phyloP scores from a whole-genome alignment of 2,797 vertebrate genomes.

The Crenuchus spilurus region DNA sequence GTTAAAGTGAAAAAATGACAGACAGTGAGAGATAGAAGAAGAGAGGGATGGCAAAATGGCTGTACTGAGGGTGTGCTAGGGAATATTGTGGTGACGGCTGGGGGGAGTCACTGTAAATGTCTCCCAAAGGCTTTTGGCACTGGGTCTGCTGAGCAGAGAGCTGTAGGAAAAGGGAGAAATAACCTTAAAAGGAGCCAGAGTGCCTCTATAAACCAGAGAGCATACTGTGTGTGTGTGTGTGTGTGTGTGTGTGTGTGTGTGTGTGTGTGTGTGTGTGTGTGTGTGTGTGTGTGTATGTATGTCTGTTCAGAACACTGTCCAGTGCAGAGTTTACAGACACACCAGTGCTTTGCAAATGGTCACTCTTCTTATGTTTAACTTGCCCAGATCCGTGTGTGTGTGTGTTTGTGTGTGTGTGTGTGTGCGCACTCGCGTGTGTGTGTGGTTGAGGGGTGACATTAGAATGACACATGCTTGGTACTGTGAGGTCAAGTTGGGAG shows the following conservation, averaged over 20 bases:
- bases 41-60: neutral
- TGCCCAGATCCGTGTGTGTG: neutral
- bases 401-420: neutral
- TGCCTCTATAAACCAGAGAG: slow-evolving; percentile 46
- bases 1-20: neutral
- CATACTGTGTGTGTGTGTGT: neutral
- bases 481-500: slow-evolving; percentile 4
- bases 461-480: neutral
- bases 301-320: neutral
- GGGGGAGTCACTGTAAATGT: slow-evolving; percentile 41
- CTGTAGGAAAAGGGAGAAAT: slow-evolving; percentile 50
- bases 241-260: neutral
- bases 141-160: slow-evolving; percentile 31
- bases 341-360: neutral
- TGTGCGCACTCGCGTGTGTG: neutral
- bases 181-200: slow-evolving; percentile 62
- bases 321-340: slow-evolving; percentile 23
- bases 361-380: slow-evolving; percentile 9
- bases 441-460: neutral
- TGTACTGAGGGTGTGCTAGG: slow-evolving; percentile 28
- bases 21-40: neutral
- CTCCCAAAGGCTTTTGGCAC: slow-evolving; percentile 43
- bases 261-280: neutral
- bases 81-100: slow-evolving; percentile 39
- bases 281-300: neutral